Conservation (phyloP, 2,888 invertebrate species). For the Neelides folsomi region DNA sequence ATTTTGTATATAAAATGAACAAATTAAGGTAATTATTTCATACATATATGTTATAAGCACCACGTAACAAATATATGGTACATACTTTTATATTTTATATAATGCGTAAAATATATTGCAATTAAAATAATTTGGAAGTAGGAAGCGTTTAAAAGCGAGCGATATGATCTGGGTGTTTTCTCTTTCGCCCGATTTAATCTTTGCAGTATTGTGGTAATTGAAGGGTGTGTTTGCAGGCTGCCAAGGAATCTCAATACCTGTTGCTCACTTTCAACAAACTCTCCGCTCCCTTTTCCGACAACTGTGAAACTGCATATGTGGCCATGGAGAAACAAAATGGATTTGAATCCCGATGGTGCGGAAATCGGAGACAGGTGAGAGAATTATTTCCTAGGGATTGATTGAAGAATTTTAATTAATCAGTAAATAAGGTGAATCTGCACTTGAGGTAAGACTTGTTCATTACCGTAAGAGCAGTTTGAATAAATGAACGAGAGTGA, state of each 20-base stretch:
- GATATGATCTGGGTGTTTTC: too few relatives aligned
- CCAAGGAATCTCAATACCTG: constrained; percentile 25
- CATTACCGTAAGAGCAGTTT: too few relatives aligned
- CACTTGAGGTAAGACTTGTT: too few relatives aligned
- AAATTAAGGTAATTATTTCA: too few relatives aligned
- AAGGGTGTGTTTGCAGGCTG: constrained; percentile 13
- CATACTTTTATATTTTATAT: too few relatives aligned
- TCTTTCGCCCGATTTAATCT: too few relatives aligned
- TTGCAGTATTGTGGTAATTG: too few relatives aligned
- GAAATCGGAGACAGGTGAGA: constrained; percentile 25
- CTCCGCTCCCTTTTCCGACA: constrained; percentile 18
- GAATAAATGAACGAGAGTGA: too few relatives aligned
- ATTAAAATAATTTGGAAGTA: background rate
- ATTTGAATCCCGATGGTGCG: constrained; percentile 30
- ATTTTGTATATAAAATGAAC: background rate
- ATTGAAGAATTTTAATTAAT: background rate
- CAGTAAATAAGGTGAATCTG: background rate
- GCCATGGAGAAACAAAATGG: constrained; percentile 31
- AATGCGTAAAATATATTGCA: too few relatives aligned
- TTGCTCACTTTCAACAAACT: constrained; percentile 28
- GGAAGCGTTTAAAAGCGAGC: background rate
- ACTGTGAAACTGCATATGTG: constrained; percentile 24
- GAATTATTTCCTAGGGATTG: background rate
- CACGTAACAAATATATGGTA: too few relatives aligned
- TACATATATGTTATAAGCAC: too few relatives aligned